A percentile compares a stretch with the other conserved stretches of the same genome.
Conservation (phyloP, 2,113 vertebrate genomes). For the Madoqua kirkii region DNA sequence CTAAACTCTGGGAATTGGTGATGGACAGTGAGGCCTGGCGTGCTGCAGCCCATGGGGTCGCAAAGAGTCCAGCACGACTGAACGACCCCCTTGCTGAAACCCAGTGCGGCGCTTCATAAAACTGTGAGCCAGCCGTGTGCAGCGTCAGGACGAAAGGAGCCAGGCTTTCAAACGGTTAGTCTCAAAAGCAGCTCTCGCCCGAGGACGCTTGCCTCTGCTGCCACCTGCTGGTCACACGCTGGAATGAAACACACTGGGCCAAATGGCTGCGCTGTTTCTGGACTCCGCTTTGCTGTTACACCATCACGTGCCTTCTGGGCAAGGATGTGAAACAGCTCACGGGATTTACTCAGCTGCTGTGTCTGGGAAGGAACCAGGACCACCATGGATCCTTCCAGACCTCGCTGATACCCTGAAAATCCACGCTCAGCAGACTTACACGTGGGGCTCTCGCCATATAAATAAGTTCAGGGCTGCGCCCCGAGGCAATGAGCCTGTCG, state of each 20-base stretch:
- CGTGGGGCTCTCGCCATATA: not conserved
- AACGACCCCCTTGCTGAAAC: not conserved
- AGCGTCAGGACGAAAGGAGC: not conserved
- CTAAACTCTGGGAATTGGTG: not conserved
- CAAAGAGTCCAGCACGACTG: not conserved
- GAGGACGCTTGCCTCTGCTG: not conserved
- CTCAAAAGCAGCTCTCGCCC: not conserved
- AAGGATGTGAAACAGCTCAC: slow-evolving; percentile 11
- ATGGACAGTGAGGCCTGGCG: not conserved
- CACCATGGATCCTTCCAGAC: not conserved
- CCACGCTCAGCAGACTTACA: not conserved
- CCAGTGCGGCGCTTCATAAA: not conserved
- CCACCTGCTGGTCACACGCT: slow-evolving; percentile 40
- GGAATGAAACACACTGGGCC: not conserved
- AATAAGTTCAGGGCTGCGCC: too few species aligned
- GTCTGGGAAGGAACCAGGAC: slow-evolving; percentile 32
- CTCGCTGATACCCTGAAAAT: not conserved
- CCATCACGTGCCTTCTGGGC: slow-evolving; percentile 31
- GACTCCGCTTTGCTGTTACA: not conserved
- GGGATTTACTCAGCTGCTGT: slow-evolving; percentile 39
- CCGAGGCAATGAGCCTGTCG: not conserved
- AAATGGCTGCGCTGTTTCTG: slow-evolving; percentile 8
- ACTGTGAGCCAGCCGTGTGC: not conserved
- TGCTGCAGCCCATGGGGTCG: not conserved
- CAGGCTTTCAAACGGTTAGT: not conserved